A percentile compares a stretch with the other conserved stretches of the same genome.
These are phyloP conservation scores for Hippocampus zosterae DNA, from an alignment of 2,113 vertebrate species.

Conservation along the genomic window DNA sequence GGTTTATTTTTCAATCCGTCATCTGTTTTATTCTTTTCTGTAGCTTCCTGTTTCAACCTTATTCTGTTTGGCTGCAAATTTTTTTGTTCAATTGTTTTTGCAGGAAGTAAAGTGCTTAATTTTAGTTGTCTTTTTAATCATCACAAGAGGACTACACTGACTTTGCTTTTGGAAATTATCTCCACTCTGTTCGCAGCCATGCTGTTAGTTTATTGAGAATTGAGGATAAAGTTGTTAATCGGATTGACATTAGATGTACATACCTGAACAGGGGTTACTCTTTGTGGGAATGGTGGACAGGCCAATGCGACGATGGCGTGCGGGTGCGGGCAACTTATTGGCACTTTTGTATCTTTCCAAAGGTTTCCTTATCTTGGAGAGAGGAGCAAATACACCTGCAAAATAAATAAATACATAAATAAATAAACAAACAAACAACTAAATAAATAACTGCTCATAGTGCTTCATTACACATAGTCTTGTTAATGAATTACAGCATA, in stretches of 20 bases:
- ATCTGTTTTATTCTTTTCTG: too few relatives aligned
- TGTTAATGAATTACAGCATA: neutral
- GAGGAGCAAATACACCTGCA: conserved; percentile 92
- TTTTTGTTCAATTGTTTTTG: too few relatives aligned
- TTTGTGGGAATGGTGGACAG: conserved; percentile 79
- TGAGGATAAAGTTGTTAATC: neutral
- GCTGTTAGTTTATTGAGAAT: neutral
- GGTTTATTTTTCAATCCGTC: too few relatives aligned
- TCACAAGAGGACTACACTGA: too few relatives aligned
- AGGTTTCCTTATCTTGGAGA: conserved; percentile 90
- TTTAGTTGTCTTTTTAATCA: too few relatives aligned
- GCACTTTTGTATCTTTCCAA: conserved; percentile 74
- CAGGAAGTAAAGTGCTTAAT: too few relatives aligned
- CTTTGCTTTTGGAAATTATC: too few relatives aligned
- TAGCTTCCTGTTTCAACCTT: too few relatives aligned
- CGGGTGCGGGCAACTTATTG: conserved; percentile 42
- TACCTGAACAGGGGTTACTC: conserved; percentile 77
- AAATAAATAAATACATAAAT: neutral
- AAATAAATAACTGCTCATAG: neutral
- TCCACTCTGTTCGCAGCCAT: too few relatives aligned
- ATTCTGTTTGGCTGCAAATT: too few relatives aligned
- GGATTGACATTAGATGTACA: neutral
- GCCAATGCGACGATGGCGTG: conserved; percentile 73
- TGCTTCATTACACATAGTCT: neutral
- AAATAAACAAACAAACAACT: too few relatives aligned